Percentiles rank a stretch among this genome's conserved stretches.
These are phyloP conservation scores for Nothocercus julius DNA, from an alignment of 2,113 vertebrate species.

Conservation along the genomic window DNA sequence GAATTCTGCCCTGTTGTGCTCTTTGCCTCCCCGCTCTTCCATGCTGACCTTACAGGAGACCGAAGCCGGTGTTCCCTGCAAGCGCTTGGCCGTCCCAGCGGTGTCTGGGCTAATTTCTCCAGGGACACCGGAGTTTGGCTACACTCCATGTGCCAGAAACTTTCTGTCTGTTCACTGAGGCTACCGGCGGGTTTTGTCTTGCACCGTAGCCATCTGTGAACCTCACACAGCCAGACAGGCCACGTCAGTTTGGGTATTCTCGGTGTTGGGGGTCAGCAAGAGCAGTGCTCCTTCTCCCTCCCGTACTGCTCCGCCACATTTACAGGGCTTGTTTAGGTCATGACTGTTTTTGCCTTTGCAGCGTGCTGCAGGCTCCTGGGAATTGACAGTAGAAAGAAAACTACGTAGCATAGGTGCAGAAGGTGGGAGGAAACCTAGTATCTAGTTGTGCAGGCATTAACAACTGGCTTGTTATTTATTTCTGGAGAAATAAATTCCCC, in stretches of 20 bases:
- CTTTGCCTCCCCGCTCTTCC: neutral
- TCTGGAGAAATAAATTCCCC: neutral
- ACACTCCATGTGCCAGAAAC: fast-evolving
- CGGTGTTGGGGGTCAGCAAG: neutral
- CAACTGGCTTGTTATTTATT: neutral
- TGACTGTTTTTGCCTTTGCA: neutral
- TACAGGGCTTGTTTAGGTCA: neutral
- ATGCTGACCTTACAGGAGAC: neutral
- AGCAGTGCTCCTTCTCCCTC: neutral
- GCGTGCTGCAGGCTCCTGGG: neutral
- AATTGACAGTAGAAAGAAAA: neutral
- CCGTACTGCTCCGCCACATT: neutral
- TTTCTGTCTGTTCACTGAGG: fast-evolving
- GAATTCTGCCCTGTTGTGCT: neutral
- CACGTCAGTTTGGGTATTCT: neutral
- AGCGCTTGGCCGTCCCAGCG: neutral
- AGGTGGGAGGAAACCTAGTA: neutral
- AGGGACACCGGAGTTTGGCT: neutral
- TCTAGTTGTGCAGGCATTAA: neutral
- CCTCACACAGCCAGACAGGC: fast-evolving
- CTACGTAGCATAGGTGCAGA: neutral
- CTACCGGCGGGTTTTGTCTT: neutral
- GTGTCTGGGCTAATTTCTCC: neutral
- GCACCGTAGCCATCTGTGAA: neutral
- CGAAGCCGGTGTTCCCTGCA: neutral